phyloP scores from a whole-genome alignment of 2,888 invertebrate species.

The Trichopria drosophilae region DNA sequence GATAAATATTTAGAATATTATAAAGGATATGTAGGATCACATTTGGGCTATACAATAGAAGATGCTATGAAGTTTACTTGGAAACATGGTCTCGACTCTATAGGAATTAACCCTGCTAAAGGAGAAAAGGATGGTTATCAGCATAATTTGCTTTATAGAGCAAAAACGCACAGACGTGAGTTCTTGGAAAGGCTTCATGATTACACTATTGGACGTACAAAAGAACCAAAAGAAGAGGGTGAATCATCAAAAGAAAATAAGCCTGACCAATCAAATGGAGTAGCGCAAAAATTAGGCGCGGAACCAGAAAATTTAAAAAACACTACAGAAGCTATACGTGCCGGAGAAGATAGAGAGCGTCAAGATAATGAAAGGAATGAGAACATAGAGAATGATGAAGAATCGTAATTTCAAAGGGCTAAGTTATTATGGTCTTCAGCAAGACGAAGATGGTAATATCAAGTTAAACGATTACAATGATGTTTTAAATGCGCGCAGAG shows the following conservation, averaged over 20 bases:
- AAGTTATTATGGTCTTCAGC: slow-evolving; percentile 23
- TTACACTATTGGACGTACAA: slow-evolving; percentile 22
- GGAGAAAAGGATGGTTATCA: slow-evolving; percentile 24
- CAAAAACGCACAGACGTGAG: slow-evolving; percentile 18
- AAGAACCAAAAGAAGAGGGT: slow-evolving; percentile 18
- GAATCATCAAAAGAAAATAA: slow-evolving; percentile 16
- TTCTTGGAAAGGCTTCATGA: slow-evolving; percentile 23
- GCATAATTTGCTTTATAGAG: slow-evolving; percentile 20
- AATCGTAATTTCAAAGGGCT: slow-evolving; percentile 24
- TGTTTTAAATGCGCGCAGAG: slow-evolving; percentile 23
- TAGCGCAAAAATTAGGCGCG: slow-evolving; percentile 20
- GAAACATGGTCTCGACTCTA: slow-evolving; percentile 26
- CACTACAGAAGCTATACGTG: slow-evolving; percentile 18
- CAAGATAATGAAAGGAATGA: slow-evolving; percentile 16
- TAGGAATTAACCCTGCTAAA: slow-evolving; percentile 20
- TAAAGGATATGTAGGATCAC: slow-evolving; percentile 25
- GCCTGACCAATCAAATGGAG: slow-evolving; percentile 16
- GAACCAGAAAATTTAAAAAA: slow-evolving; percentile 19
- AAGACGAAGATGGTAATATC: slow-evolving; percentile 23
- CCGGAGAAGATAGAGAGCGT: slow-evolving; percentile 8
- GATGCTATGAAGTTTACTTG: slow-evolving; percentile 28
- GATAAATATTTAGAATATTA: slow-evolving; percentile 24
- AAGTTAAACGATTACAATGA: slow-evolving; percentile 26
- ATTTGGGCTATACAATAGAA: slow-evolving; percentile 27
- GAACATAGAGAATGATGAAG: slow-evolving; percentile 17